Evolutionary conservation across 2,113 vertebrate species (phyloP), one percentile per base, ranked within the genome.

Genomic region (Prunella himalayana): DNA sequence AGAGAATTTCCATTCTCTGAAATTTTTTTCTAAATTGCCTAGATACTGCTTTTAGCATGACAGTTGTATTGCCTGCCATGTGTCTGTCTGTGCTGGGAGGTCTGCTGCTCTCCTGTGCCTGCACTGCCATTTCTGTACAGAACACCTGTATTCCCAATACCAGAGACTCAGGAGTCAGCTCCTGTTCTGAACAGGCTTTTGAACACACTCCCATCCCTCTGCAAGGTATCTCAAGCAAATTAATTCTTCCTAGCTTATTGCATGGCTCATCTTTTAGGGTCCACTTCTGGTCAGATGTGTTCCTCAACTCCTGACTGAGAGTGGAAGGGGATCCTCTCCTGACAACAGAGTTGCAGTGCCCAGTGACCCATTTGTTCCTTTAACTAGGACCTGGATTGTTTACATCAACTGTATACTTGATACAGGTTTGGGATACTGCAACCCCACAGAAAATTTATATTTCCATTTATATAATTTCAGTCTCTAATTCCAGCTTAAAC

Each of bases 141-240:
- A 83, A 69, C 10, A 19, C 33, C 57, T 87, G 68, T 72, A 30
- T 72, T 91, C 24, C 44, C 3, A 0, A 13, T 12, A 10, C 11
- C 37, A 54, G 47, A 63, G 44, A 6, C 44, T 47, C 63, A 4
- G 61, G 27, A 77, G 27, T 27, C 77, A 50, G 28, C 56, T 78
- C 51, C 61, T 42, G 18, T 17, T 92, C 89, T 59, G n/a, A 53
- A 42, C 25, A 28, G 72, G 47, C 23, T 31, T 41, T 65, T 63
- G 33, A 78, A 42, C 25, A 42, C 17, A 9, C 9, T 56, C 1
- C 0, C 2, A 10, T 37, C 21, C n/a, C 4, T 3, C 53, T 64
- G 23, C 0, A 0, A 84, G 45, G 31, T 25, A 57, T 24, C 57
- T 49, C 30, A 42, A 41, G 17, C 14, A 45, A 45, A 35, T 57